Conservation (phyloP, 1,140 invertebrate species). For the Cataglyphis hispanica region DNA sequence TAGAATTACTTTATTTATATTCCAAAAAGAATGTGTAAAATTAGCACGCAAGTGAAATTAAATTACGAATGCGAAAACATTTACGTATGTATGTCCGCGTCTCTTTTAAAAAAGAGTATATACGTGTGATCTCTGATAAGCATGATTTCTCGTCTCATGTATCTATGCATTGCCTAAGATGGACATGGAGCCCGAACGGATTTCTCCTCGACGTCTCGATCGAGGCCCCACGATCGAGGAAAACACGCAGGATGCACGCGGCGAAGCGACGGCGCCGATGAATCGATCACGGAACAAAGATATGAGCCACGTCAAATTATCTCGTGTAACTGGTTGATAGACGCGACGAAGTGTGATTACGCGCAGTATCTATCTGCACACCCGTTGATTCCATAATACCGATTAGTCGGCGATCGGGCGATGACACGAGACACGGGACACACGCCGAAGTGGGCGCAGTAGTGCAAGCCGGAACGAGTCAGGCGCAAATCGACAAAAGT, state of each 20-base stretch:
- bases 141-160: neutral
- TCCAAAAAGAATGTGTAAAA: neutral
- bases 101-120: neutral
- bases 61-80: neutral
- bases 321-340: slow-evolving; percentile 41
- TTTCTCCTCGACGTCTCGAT: neutral
- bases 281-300: slow-evolving; percentile 18
- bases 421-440: slow-evolving; percentile 11
- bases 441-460: neutral
- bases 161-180: neutral
- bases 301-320: slow-evolving; percentile 41
- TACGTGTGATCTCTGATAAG: neutral
- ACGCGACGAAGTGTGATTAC: slow-evolving; percentile 40
- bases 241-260: slow-evolving; percentile 34
- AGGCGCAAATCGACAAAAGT: slow-evolving; percentile 36
- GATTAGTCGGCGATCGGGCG: neutral
- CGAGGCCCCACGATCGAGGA: too few species aligned
- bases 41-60: neutral
- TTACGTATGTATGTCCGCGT: neutral
- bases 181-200: neutral
- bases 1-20: neutral
- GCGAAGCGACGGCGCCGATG: neutral
- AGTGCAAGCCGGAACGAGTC: neutral
- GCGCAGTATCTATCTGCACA: slow-evolving; percentile 43
- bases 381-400: slow-evolving; percentile 43